phyloP scores from a whole-genome alignment of 2,113 vertebrate species.

The Leptobrachium ailaonicum region DNA sequence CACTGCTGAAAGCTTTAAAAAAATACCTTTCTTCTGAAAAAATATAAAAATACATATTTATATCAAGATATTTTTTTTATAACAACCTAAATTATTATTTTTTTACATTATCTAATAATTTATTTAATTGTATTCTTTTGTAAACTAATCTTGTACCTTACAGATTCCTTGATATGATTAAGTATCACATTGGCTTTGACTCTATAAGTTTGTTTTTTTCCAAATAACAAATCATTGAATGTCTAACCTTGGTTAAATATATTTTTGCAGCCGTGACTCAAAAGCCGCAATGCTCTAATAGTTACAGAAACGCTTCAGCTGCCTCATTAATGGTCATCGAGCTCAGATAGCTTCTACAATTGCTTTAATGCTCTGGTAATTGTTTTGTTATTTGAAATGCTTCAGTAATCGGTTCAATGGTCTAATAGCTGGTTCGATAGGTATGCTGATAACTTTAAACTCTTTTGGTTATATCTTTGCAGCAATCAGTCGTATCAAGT shows the following conservation, averaged over 20 bases:
- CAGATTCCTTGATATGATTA: too few relatives aligned
- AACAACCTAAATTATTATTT: too few relatives aligned
- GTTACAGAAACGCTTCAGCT: conserved; percentile 41
- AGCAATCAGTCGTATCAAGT: conserved; percentile 46
- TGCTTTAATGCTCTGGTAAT: conserved; percentile 48
- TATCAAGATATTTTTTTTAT: too few relatives aligned
- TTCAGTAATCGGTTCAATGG: conserved; percentile 31
- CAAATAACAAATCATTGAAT: conserved; percentile 1
- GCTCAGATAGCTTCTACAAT: conserved; percentile 45
- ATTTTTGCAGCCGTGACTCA: conserved; percentile 2
- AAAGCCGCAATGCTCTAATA: conserved; percentile 41
- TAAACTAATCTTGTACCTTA: too few relatives aligned
- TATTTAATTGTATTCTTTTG: too few relatives aligned
- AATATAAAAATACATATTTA: too few relatives aligned
- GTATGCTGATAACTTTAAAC: conserved; percentile 38
- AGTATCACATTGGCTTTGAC: too few relatives aligned
- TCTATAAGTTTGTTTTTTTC: background rate
- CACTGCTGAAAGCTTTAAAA: too few relatives aligned
- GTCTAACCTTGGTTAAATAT: background rate
- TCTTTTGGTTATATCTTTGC: conserved; percentile 32
- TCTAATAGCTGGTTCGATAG: conserved; percentile 47
- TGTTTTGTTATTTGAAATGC: conserved; percentile 47
- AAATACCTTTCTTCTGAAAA: too few relatives aligned
- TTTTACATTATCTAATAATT: too few relatives aligned
- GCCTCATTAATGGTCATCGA: conserved; percentile 27